phyloP scores from a whole-genome alignment of 1,140 invertebrate genomes.

The Diorhabda carinulata region DNA sequence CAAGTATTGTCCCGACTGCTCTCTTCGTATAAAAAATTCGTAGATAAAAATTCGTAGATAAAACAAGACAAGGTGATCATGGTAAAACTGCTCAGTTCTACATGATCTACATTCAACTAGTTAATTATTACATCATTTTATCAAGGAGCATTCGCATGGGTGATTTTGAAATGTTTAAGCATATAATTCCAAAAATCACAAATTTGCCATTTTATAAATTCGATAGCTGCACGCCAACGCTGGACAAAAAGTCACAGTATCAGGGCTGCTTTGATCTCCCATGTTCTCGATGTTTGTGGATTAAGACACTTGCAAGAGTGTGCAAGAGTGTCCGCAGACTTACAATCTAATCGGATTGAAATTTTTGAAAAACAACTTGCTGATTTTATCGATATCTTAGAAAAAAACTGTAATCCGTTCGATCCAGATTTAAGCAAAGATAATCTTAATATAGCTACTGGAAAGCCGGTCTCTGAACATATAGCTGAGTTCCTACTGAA shows the following conservation, averaged over 20 bases:
- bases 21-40: too few relatives aligned
- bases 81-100: conserved; percentile 27
- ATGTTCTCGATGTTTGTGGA: conserved; percentile 12
- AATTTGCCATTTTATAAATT: conserved; percentile 30
- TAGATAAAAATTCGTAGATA: conserved; percentile 4
- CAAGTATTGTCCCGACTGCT: conserved; percentile 13
- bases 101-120: conserved; percentile 16
- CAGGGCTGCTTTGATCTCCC: conserved; percentile 17
- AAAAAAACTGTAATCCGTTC: conserved; percentile 16
- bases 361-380: too few relatives aligned
- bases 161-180: conserved; percentile 18
- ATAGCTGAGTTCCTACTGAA: conserved; percentile 13
- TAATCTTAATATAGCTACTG: conserved; percentile 14
- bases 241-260: conserved; percentile 25
- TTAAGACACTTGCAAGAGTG: too few relatives aligned
- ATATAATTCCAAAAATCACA: conserved; percentile 17
- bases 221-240: conserved; percentile 28
- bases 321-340: too few relatives aligned
- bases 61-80: conserved; percentile 22
- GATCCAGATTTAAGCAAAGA: conserved; percentile 10
- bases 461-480: conserved; percentile 6
- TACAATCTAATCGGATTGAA: too few relatives aligned
- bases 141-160: conserved; percentile 15
- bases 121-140: conserved; percentile 20
- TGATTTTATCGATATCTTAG: conserved; percentile 4